Conservation (phyloP, 2,113 vertebrate genomes). For the Zeus faber region DNA sequence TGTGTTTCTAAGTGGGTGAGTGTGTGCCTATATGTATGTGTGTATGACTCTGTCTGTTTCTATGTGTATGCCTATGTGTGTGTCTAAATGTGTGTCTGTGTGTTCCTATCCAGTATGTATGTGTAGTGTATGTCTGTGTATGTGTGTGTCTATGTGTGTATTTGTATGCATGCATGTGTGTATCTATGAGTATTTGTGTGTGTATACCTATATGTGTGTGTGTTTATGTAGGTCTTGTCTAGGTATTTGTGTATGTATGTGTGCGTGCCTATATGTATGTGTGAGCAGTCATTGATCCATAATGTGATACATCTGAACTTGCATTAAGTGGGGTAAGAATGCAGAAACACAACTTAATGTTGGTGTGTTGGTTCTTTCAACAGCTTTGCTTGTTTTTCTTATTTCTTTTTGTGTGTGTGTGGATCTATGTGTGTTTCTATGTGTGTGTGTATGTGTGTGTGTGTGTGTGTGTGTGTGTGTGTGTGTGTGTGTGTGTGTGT, state of each 20-base stretch:
- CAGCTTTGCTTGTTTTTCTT: neutral
- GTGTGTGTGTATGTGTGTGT: conserved; percentile 8
- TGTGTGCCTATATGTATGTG: too few species aligned
- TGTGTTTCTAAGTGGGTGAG: too few species aligned
- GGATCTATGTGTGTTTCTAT: neutral
- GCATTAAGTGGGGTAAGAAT: neutral
- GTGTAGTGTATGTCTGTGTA: neutral
- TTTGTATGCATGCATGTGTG: neutral
- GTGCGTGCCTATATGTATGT: too few species aligned
- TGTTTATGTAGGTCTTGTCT: neutral
- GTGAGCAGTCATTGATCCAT: conserved; percentile 23
- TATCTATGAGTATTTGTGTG: neutral
- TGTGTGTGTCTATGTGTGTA: conserved; percentile 3
- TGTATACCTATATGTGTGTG: neutral
- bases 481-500: conserved; percentile 4
- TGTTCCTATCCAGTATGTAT: neutral
- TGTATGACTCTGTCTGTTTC: neutral
- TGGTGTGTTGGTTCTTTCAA: too few species aligned
- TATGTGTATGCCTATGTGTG: neutral
- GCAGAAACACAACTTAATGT: neutral
- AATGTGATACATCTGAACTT: conserved; percentile 5
- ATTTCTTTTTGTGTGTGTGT: neutral
- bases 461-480: conserved; percentile 18
- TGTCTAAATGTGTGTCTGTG: neutral
- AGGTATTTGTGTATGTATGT: too few species aligned